A percentile compares a stretch with the other conserved stretches of the same genome.
phyloP scores from a whole-genome alignment of 2,888 invertebrate species.

The Chrysina gloriosa region DNA sequence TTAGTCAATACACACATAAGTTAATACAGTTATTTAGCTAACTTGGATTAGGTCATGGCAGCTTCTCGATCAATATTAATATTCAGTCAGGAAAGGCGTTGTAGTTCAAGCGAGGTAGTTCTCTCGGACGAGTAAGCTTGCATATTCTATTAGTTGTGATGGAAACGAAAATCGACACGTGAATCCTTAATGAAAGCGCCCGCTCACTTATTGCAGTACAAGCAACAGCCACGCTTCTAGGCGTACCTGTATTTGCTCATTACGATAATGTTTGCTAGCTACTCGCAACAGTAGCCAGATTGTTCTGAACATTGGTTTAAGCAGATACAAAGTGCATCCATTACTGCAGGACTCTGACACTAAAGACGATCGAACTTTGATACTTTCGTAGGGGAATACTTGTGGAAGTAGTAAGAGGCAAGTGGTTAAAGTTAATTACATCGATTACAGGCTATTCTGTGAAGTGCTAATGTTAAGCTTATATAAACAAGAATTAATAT shows the following conservation, averaged over 20 bases:
- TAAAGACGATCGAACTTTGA: constrained; percentile 5
- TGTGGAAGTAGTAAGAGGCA: not conserved
- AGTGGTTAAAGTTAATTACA: not conserved
- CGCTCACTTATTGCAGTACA: not conserved
- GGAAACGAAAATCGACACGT: not conserved
- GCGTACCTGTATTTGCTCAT: not conserved
- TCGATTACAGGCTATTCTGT: too few relatives aligned
- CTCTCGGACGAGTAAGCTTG: not conserved
- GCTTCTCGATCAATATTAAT: too few relatives aligned
- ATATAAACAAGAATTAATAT: too few relatives aligned
- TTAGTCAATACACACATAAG: too few relatives aligned
- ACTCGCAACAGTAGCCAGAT: not conserved
- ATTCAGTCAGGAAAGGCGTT: too few relatives aligned
- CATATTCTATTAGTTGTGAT: not conserved
- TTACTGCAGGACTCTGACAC: not conserved
- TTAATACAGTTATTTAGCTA: too few relatives aligned
- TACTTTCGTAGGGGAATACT: not conserved
- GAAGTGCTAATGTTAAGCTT: too few relatives aligned
- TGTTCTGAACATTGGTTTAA: constrained; percentile 3
- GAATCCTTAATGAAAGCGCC: not conserved
- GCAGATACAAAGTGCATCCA: not conserved
- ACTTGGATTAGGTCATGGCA: too few relatives aligned
- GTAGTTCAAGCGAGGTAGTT: too few relatives aligned
- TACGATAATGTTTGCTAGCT: not conserved
- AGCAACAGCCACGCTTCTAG: not conserved